Conservation (phyloP, 1,140 invertebrate species). For the Oncopeltus fasciatus region DNA sequence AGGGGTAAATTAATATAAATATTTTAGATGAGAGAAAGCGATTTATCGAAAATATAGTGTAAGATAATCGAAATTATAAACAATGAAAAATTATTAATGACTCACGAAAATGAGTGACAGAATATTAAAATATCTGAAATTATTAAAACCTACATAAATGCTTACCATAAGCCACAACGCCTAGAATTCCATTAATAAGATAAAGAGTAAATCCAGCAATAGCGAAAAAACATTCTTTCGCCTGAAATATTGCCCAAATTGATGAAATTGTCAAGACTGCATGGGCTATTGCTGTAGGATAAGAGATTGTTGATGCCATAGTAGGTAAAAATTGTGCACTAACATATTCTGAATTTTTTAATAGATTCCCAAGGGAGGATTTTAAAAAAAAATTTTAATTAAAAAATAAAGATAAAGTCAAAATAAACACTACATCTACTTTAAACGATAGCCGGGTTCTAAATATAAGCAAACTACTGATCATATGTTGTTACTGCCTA, state of each 20-base stretch:
- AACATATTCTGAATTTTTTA: not conserved
- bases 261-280: slow-evolving; percentile 9
- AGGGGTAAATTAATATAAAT: no score
- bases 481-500: no score
- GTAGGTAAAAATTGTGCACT: not conserved
- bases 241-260: slow-evolving; percentile 13
- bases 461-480: not conserved
- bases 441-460: not conserved
- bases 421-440: not conserved
- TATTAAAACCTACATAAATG: no score
- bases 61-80: no score
- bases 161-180: slow-evolving; percentile 18
- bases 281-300: slow-evolving; percentile 15
- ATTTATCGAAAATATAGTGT: no score
- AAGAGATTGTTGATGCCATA: not conserved
- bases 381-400: not conserved
- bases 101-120: no score
- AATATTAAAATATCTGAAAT: no score
- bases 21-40: no score
- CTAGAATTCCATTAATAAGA: slow-evolving; percentile 16
- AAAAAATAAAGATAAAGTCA: not conserved
- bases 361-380: not conserved
- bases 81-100: no score
- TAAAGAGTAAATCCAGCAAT: slow-evolving; percentile 14
- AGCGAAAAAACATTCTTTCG: slow-evolving; percentile 11